Base-by-base conservation (phyloP, 2,888 invertebrate genomes). In the Tachina lurida region DNA sequence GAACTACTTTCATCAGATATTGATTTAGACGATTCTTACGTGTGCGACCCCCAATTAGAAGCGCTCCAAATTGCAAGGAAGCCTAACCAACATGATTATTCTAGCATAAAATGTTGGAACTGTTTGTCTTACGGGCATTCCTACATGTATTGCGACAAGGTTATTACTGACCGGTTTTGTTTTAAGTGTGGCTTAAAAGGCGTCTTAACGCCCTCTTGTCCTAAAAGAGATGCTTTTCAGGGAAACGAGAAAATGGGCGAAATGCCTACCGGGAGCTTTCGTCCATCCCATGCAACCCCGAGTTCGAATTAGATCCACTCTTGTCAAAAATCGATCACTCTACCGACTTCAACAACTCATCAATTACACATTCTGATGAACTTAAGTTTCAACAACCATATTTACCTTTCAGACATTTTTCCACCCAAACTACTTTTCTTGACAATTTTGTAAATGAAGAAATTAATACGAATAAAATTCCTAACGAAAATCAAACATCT, bases 101-200 rank as follows among this genome's bases (percentile, higher is more conserved):
- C 58, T 3, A 58, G 15, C 13, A 31, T 58, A 58, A 58, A 58
- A 15, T 58, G 58, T 12, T 58, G 58, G 58, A 58, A 58, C 15
- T 58, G 58, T 31, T 3, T 58, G 15, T 9, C 58, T 4, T 15
- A 31, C 15, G 58, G 58, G 31, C 58, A 58, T 31, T 58, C 58
- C 2, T 58, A 58, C 7, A 58, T 58, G 12, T 31, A 45, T 45
- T 45, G 45, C 12, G 45, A 45, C 12, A 45, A 12, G 12, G 45
- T 12, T 10, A 45, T 45, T 10, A 9, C 10, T 12, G 45, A 45
- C 3, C 45, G 45, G 12, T 58, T 58, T 13, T 58, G 58, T 15
- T 58, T 58, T 13, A 58, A 58, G 58, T 58, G 58, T 10, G 58
- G 58, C n/a, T n/a, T n/a, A n/a, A n/a, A n/a, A n/a, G n/a, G n/a